These are phyloP conservation scores for Setipinna tenuifilis DNA, from an alignment of 2,797 vertebrate species.

Conservation along the genomic window DNA sequence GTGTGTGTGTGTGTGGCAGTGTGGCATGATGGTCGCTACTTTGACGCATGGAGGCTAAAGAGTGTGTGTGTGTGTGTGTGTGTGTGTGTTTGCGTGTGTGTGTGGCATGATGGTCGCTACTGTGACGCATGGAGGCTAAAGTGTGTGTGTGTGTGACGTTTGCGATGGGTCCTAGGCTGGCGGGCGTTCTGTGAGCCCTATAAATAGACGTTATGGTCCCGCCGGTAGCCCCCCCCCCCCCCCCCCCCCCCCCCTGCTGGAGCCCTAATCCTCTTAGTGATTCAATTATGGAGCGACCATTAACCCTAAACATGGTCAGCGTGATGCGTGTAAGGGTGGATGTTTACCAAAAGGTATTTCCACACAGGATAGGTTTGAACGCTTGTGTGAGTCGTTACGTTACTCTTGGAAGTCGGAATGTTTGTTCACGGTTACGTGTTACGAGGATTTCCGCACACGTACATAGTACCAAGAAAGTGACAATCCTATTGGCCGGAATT, in stretches of 20 bases:
- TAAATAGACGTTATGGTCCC: slow-evolving; percentile 44
- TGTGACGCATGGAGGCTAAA: background rate
- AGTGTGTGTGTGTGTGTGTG: background rate
- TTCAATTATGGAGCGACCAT: slow-evolving; percentile 37
- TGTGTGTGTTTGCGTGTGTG: background rate
- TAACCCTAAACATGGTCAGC: slow-evolving; percentile 31
- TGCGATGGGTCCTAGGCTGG: background rate
- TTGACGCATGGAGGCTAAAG: no score
- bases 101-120: background rate
- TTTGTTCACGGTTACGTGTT: background rate
- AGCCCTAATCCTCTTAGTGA: slow-evolving; percentile 49
- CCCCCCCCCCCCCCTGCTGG: slow-evolving; percentile 31
- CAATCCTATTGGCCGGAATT: background rate
- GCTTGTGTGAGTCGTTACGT: background rate
- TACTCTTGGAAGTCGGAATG: background rate
- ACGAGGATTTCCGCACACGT: background rate
- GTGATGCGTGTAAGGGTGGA: background rate
- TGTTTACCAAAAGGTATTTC: background rate
- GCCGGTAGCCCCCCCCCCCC: slow-evolving; percentile 22
- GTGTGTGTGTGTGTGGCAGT: background rate
- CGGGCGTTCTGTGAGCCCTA: slow-evolving; percentile 28
- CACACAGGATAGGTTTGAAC: background rate
- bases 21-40: no score
- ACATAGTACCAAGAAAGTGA: background rate
- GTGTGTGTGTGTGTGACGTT: background rate